phyloP scores from a whole-genome alignment of 2,113 vertebrate species.

The Neodontobutis hainanensis region DNA sequence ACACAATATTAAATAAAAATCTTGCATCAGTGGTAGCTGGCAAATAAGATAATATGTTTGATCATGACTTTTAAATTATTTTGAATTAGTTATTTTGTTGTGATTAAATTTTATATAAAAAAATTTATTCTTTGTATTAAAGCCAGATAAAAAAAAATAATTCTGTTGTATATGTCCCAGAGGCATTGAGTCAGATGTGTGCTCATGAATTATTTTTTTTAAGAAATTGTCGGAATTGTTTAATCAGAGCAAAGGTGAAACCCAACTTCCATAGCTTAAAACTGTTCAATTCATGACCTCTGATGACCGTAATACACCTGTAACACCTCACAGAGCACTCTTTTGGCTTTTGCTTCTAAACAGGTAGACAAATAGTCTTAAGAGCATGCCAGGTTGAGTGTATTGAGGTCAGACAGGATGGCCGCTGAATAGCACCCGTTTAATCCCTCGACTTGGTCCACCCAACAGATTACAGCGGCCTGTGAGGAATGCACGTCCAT shows the following conservation, averaged over 20 bases:
- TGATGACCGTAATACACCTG: neutral
- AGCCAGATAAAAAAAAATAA: too few relatives aligned
- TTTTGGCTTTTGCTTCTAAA: constrained; percentile 10
- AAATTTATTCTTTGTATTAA: too few relatives aligned
- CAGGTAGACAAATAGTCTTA: constrained; percentile 47
- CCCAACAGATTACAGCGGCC: constrained; percentile 62
- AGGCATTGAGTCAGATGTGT: too few relatives aligned
- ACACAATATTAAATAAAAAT: too few relatives aligned
- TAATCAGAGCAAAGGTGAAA: neutral
- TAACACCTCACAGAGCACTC: neutral
- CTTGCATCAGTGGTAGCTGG: too few relatives aligned
- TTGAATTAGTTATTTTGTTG: too few relatives aligned
- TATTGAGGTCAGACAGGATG: constrained; percentile 64
- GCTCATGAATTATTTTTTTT: too few relatives aligned
- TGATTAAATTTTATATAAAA: too few relatives aligned
- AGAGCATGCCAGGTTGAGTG: constrained; percentile 42
- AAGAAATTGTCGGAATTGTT: neutral
- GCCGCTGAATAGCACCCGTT: constrained; percentile 35
- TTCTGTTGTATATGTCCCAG: too few relatives aligned
- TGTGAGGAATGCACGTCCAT: constrained; percentile 55
- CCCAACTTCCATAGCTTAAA: neutral
- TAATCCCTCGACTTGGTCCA: constrained; percentile 67
- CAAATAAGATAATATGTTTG: too few relatives aligned
- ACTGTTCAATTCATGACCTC: neutral
- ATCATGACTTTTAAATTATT: too few relatives aligned